Conservation (phyloP, 2,888 invertebrate species). For the Ametastegia equiseti region DNA sequence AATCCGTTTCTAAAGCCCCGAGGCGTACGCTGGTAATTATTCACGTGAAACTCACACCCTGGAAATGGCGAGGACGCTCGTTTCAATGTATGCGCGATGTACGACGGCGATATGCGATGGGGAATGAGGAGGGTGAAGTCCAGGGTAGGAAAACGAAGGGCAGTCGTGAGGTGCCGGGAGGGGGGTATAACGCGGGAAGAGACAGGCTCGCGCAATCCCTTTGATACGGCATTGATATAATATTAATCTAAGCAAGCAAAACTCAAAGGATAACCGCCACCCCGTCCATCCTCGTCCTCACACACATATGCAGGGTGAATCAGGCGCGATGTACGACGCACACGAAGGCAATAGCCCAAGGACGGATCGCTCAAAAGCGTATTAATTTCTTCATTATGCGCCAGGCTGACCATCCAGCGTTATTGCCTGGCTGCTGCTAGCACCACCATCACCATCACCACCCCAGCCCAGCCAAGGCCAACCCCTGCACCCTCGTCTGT, state of each 20-base stretch:
- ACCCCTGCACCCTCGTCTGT: neutral
- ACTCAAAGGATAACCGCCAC: constrained; percentile 65
- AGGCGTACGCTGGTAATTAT: constrained; percentile 28
- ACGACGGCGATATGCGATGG: constrained; percentile 35
- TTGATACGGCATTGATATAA: constrained; percentile 68
- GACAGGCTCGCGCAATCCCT: constrained; percentile 58
- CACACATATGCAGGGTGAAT: constrained; percentile 54
- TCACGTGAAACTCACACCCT: constrained; percentile 34
- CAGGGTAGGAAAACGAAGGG: constrained; percentile 28
- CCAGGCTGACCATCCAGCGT: constrained; percentile 39
- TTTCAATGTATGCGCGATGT: constrained; percentile 32
- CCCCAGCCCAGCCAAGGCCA: neutral
- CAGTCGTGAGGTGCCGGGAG: neutral
- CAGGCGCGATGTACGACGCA: constrained; percentile 52
- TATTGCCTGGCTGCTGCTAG: constrained; percentile 28
- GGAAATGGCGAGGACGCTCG: constrained; percentile 8
- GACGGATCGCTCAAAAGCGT: constrained; percentile 48
- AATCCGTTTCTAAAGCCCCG: constrained; percentile 26
- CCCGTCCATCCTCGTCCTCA: constrained; percentile 54
- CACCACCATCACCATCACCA: neutral
- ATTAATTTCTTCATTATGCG: constrained; percentile 51
- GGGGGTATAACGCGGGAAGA: neutral
- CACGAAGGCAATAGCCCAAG: constrained; percentile 39
- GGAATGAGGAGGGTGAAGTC: constrained; percentile 16
- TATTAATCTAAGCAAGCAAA: constrained; percentile 67